These are phyloP conservation scores for Heterodera carotae DNA, from an alignment of 1,140 invertebrate species.

Conservation along the genomic window DNA sequence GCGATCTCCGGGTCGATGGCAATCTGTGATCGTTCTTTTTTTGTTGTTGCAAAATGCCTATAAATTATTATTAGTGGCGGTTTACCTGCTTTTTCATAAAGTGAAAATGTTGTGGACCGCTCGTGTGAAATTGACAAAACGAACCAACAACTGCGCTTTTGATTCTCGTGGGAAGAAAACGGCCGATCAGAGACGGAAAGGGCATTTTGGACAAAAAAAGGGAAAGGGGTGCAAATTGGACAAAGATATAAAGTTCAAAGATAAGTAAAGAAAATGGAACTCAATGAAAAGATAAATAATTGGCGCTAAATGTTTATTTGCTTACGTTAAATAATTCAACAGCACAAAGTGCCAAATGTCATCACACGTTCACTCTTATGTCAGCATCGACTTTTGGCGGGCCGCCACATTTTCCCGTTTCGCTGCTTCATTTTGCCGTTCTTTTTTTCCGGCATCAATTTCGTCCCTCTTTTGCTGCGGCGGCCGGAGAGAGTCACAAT, in stretches of 20 bases:
- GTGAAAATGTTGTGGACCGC: conserved; percentile 5
- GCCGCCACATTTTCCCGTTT: too few species aligned
- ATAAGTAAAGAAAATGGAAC: background rate
- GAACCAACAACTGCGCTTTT: too few species aligned
- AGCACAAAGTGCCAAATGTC: too few species aligned
- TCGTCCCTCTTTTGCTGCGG: background rate
- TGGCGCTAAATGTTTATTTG: too few species aligned
- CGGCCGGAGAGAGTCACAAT: background rate
- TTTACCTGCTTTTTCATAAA: conserved; percentile 30
- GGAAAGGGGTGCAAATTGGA: too few species aligned
- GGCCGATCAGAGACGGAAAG: too few species aligned
- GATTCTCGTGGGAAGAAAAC: too few species aligned
- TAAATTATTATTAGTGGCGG: background rate
- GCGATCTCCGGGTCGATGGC: conserved; percentile 64
- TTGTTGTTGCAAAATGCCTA: too few species aligned
- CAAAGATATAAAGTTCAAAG: background rate
- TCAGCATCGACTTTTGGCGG: too few species aligned
- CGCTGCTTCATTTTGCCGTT: background rate
- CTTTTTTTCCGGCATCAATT: too few species aligned
- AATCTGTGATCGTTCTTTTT: conserved; percentile 44
- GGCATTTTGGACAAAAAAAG: background rate
- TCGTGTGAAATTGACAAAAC: background rate
- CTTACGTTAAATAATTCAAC: too few species aligned
- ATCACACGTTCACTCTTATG: too few species aligned
- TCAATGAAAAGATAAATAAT: background rate